phyloP scores from a whole-genome alignment of 2,797 vertebrate species.

The Helarctos malayanus region DNA sequence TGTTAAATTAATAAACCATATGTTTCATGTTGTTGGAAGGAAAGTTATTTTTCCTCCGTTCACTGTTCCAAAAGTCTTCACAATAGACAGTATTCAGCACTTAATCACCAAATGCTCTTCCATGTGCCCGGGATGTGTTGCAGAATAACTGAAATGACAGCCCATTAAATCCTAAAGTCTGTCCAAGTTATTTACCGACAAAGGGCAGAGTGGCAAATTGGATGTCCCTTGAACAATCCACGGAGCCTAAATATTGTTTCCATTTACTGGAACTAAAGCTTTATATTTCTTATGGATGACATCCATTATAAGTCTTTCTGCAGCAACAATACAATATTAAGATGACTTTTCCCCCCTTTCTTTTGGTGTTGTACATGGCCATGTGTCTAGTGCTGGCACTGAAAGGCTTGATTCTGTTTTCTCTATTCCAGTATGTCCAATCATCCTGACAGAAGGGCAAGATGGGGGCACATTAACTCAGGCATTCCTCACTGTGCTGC shows the following conservation, averaged over 20 bases:
- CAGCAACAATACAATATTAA: neutral
- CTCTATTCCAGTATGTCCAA: neutral
- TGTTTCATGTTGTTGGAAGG: conserved; percentile 85
- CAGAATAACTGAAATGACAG: conserved; percentile 79
- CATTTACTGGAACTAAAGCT: conserved; percentile 73
- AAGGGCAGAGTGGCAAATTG: conserved; percentile 68
- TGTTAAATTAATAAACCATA: conserved; percentile 89
- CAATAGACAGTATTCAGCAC: conserved; percentile 77
- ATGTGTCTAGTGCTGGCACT: neutral
- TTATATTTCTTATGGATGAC: conserved; percentile 51
- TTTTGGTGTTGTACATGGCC: neutral
- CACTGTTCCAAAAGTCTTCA: conserved; percentile 78
- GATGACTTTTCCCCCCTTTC: neutral
- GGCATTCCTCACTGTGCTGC: neutral
- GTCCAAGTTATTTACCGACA: conserved; percentile 80
- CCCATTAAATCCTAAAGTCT: conserved; percentile 77
- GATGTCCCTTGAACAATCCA: conserved; percentile 55
- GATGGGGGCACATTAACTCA: neutral
- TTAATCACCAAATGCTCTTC: conserved; percentile 80
- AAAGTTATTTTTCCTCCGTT: conserved; percentile 81
- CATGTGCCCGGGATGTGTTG: neutral
- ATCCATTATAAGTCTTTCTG: conserved; percentile 51
- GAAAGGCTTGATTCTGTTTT: neutral
- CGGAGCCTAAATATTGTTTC: conserved; percentile 57
- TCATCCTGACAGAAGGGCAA: neutral